Conservation (phyloP, 1,140 invertebrate species). For the Eufriesea mexicana region DNA sequence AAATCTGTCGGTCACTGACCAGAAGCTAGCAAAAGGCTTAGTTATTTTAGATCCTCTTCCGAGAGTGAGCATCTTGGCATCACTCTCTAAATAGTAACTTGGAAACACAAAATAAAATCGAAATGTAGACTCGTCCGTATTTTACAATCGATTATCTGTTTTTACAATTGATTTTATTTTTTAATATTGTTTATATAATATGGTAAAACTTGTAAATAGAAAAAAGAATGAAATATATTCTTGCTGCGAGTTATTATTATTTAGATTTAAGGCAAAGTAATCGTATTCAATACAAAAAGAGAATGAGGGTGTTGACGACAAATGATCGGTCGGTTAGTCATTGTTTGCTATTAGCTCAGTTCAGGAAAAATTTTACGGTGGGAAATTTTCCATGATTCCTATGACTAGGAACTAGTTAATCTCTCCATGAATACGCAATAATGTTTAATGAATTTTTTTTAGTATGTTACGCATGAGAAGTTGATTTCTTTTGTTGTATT, state of each 20-base stretch:
- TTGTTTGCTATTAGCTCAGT: neutral
- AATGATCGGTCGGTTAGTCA: constrained; percentile 19
- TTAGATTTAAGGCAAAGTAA: neutral
- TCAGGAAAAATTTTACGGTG: neutral
- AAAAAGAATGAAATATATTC: neutral
- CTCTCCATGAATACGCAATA: neutral
- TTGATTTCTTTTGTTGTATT: neutral
- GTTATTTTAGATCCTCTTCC: constrained; percentile 63
- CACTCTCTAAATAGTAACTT: constrained; percentile 61
- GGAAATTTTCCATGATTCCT: neutral
- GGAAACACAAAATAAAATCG: constrained; percentile 61
- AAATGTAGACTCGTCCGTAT: neutral
- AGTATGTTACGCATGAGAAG: neutral
- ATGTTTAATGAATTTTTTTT: neutral
- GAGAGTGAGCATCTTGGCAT: constrained; percentile 56
- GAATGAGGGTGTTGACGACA: neutral
- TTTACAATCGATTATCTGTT: too few relatives aligned
- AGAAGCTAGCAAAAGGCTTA: constrained; percentile 44
- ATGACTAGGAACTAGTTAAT: neutral
- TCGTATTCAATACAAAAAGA: neutral
- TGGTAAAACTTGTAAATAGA: neutral
- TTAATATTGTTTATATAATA: too few relatives aligned
- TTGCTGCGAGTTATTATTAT: neutral
- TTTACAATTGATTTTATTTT: too few relatives aligned
- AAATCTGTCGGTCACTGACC: constrained; percentile 64